phyloP scores from a whole-genome alignment of 2,888 invertebrate species.

The Monochamus alternatus region DNA sequence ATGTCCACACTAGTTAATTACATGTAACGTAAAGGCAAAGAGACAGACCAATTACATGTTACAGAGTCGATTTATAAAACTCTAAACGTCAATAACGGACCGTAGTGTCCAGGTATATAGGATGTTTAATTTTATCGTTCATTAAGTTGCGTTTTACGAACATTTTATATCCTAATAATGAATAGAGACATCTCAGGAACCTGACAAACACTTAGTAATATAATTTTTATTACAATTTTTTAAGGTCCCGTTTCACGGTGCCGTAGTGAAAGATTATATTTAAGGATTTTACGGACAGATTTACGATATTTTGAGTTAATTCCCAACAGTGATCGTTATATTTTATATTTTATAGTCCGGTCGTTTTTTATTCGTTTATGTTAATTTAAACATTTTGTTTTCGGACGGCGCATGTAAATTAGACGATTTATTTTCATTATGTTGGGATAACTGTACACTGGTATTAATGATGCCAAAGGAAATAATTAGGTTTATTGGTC shows the following conservation, averaged over 20 bases:
- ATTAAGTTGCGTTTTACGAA: slow-evolving; percentile 51
- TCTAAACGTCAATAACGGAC: slow-evolving; percentile 30
- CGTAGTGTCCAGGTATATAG: slow-evolving; percentile 17
- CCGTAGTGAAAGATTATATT: slow-evolving; percentile 32
- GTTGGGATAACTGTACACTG: slow-evolving; percentile 22
- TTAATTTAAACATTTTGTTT: slow-evolving; percentile 17
- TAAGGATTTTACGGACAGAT: slow-evolving; percentile 31
- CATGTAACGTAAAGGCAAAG: background rate
- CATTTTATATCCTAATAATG: slow-evolving; percentile 51
- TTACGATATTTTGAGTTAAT: slow-evolving; percentile 38
- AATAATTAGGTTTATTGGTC: slow-evolving; percentile 3
- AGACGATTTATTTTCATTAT: slow-evolving; percentile 29
- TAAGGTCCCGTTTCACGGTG: slow-evolving; percentile 20
- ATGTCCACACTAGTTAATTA: slow-evolving; percentile 10
- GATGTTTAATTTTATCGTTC: slow-evolving; percentile 47
- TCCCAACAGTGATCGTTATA: slow-evolving; percentile 26
- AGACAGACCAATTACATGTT: slow-evolving; percentile 24
- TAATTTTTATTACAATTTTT: slow-evolving; percentile 51
- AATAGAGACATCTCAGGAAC: slow-evolving; percentile 46
- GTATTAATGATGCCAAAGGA: slow-evolving; percentile 7
- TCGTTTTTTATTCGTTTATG: slow-evolving; percentile 28
- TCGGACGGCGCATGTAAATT: slow-evolving; percentile 20
- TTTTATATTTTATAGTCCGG: slow-evolving; percentile 23
- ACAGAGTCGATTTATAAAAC: slow-evolving; percentile 21
- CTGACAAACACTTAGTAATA: slow-evolving; percentile 53